A percentile compares a stretch with the other conserved stretches of the same genome.
phyloP scores from a whole-genome alignment of 92 coral and sea anemone species.

The Pocillopora meandrina region DNA sequence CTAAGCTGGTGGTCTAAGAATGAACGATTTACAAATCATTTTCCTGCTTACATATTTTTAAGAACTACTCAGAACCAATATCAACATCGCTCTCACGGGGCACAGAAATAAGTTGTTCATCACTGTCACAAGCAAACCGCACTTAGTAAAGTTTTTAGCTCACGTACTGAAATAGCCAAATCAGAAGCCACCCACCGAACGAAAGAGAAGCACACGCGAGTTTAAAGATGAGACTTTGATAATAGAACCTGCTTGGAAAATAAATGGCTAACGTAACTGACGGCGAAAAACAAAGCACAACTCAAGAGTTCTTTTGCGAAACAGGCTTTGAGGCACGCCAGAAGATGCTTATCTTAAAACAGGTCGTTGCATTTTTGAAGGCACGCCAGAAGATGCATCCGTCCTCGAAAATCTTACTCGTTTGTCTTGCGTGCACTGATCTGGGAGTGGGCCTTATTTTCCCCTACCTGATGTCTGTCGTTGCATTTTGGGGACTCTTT shows the following conservation, averaged over 20 bases:
- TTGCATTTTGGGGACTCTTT: too few species aligned
- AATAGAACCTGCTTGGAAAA: neutral
- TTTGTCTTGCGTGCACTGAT: slow-evolving; percentile 9
- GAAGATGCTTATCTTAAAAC: neutral
- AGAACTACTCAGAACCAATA: too few species aligned
- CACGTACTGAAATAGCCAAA: too few species aligned
- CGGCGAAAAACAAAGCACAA: neutral
- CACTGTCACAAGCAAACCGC: too few species aligned
- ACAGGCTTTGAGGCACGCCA: neutral
- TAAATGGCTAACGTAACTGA: neutral
- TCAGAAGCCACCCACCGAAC: too few species aligned
- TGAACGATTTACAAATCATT: too few species aligned
- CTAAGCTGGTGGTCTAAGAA: too few species aligned
- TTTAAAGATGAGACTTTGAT: too few species aligned
- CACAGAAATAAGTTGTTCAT: too few species aligned
- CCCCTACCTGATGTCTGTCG: neutral
- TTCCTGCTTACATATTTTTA: too few species aligned
- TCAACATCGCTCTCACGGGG: too few species aligned
- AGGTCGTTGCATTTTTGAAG: neutral
- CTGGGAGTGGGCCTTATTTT: neutral
- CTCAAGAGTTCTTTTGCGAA: neutral
- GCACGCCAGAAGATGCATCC: neutral
- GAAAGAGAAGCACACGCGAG: neutral
- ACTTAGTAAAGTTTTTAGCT: too few species aligned
- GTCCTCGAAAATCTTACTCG: neutral